Conservation (phyloP, 2,113 vertebrate genomes). For the Microtus richardsoni region DNA sequence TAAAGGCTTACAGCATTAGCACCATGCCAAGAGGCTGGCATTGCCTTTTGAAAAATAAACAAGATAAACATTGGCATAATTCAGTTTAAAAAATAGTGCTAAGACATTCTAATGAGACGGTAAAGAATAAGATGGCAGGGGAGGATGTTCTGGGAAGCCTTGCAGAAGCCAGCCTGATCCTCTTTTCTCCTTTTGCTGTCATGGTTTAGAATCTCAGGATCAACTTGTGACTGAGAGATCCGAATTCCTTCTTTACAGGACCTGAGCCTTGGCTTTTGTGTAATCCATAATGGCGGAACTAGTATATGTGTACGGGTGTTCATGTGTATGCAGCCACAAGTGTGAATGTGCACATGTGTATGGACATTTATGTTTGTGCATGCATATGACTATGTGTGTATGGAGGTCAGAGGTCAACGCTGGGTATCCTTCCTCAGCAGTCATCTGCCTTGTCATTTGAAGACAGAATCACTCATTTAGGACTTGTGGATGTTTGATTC, state of each 20-base stretch:
- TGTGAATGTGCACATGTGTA: background rate
- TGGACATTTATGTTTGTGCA: background rate
- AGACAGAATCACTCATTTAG: background rate
- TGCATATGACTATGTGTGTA: background rate
- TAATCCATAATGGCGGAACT: background rate
- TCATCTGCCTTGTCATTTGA: background rate
- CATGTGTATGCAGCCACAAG: background rate
- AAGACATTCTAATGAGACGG: background rate
- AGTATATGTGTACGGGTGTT: background rate
- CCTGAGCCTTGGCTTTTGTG: background rate
- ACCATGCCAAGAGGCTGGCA: accelerated
- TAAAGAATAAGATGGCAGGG: background rate
- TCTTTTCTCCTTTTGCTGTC: background rate
- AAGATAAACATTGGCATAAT: background rate
- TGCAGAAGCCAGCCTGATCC: too few relatives aligned
- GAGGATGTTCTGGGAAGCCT: background rate
- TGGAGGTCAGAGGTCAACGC: background rate
- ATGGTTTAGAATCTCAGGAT: background rate
- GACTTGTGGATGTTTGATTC: background rate
- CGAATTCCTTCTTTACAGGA: background rate
- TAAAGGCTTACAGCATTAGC: background rate
- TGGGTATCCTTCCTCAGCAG: background rate
- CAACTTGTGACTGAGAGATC: background rate
- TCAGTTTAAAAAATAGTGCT: background rate
- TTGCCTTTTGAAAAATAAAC: background rate